phyloP scores from a whole-genome alignment of 2,888 invertebrate genomes.

The Scaptomyza caliginosa region DNA sequence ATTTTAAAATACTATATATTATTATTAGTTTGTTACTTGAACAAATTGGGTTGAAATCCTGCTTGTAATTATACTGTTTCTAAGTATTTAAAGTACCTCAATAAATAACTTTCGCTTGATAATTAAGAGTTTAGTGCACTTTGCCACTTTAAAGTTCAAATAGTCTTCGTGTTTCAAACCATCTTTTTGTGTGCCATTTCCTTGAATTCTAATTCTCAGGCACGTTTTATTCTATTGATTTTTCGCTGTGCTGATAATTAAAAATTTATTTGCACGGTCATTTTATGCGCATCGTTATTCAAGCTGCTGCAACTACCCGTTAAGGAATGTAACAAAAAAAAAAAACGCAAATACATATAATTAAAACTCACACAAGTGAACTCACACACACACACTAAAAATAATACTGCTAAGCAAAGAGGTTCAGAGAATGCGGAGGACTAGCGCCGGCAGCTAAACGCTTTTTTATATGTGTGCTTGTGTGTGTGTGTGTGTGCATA shows the following conservation, averaged over 20 bases:
- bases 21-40: background rate
- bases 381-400: constrained; percentile 5
- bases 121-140: background rate
- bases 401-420: constrained; percentile 12
- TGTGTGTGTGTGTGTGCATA: background rate
- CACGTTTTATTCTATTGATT: constrained; percentile 61
- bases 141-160: background rate
- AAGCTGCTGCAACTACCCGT: constrained; percentile 6
- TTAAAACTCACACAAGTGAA: constrained; percentile 52
- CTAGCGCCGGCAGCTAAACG: constrained; percentile 6
- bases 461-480: constrained; percentile 6
- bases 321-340: constrained; percentile 60
- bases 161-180: constrained; percentile 9
- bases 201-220: constrained; percentile 45
- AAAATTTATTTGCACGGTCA: constrained; percentile 71
- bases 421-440: constrained; percentile 3
- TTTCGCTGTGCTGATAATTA: constrained; percentile 66
- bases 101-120: background rate
- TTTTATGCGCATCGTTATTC: constrained; percentile 43
- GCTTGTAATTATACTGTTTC: background rate
- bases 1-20: too few relatives aligned
- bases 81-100: background rate
- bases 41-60: background rate
- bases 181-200: constrained; percentile 18
- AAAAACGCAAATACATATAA: constrained; percentile 66